Conservation (phyloP, 2,113 vertebrate species). For the Corythaeola cristata region DNA sequence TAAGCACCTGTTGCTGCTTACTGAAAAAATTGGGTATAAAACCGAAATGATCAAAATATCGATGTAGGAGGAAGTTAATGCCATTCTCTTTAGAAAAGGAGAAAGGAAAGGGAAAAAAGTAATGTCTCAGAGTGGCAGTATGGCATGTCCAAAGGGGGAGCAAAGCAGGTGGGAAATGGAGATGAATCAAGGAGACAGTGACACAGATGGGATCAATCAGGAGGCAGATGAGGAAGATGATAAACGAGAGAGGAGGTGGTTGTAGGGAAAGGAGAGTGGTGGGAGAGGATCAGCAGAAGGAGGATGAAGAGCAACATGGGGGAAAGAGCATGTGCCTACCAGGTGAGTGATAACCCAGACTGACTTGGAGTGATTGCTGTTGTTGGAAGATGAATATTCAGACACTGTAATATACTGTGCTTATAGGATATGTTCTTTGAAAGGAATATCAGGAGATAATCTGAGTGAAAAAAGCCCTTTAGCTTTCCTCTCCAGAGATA, state of each 20-base stretch:
- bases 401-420: neutral
- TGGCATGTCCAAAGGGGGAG: rapidly evolving
- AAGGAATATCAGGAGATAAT: neutral
- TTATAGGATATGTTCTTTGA: neutral
- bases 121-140: neutral
- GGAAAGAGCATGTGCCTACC: neutral
- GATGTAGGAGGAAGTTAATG: rapidly evolving
- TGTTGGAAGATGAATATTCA: neutral
- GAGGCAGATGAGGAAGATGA: neutral
- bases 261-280: too few relatives aligned
- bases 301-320: neutral
- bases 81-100: neutral
- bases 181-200: neutral
- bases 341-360: neutral
- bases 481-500: neutral
- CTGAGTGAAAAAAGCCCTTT: neutral
- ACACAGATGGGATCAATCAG: neutral
- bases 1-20: neutral
- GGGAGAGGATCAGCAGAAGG: neutral
- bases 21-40: neutral
- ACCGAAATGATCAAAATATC: neutral
- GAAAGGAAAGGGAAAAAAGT: too few relatives aligned
- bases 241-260: neutral
- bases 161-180: neutral
- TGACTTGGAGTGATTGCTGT: neutral